phyloP scores from a whole-genome alignment of 2,797 vertebrate species.

The Pygocentrus nattereri region DNA sequence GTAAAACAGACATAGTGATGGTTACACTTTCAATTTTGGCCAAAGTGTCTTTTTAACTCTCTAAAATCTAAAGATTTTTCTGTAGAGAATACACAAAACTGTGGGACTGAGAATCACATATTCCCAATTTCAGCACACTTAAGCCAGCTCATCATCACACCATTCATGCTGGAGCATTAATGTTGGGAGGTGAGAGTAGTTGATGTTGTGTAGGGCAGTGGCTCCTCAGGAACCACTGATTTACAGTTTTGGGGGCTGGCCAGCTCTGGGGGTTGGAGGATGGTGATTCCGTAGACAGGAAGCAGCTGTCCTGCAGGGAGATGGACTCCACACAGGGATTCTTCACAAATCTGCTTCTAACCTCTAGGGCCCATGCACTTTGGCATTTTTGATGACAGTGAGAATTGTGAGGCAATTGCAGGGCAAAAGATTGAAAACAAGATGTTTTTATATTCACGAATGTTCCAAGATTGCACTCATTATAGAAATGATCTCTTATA shows the following conservation, averaged over 20 bases:
- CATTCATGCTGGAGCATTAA: not conserved
- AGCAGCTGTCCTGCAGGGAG: slow-evolving; percentile 51
- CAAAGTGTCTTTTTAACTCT: no score
- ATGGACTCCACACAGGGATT: not conserved
- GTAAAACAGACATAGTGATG: no score
- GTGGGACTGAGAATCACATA: not conserved
- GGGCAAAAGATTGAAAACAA: not conserved
- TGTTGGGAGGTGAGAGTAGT: not conserved
- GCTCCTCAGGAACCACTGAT: slow-evolving; percentile 13
- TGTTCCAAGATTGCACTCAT: not conserved
- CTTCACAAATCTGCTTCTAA: slow-evolving; percentile 6
- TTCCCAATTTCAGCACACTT: not conserved
- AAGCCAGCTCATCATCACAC: not conserved
- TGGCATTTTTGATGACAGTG: not conserved
- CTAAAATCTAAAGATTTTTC: no score
- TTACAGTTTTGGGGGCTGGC: slow-evolving; percentile 47
- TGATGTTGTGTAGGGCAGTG: not conserved
- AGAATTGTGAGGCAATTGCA: not conserved
- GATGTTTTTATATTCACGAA: not conserved
- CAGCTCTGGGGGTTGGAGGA: slow-evolving; percentile 3
- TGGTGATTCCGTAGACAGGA: slow-evolving; percentile 46
- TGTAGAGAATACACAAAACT: no score
- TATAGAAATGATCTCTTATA: not conserved
- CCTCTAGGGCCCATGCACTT: no score
- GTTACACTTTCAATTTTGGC: no score